phyloP scores from a whole-genome alignment of 2,888 invertebrate species.

The Cactoblastis cactorum region DNA sequence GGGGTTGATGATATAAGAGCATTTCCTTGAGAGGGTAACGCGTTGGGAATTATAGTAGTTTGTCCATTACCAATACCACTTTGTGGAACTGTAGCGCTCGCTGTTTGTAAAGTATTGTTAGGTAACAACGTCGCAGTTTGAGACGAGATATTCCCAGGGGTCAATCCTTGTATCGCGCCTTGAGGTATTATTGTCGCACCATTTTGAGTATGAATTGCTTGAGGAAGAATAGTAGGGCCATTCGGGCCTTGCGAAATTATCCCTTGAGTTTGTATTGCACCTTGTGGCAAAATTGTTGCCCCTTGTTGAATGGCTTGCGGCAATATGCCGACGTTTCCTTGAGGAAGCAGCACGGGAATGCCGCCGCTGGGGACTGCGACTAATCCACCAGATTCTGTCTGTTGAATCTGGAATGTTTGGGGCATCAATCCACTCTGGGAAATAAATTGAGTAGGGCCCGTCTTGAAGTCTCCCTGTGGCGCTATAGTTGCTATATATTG shows the following conservation, averaged over 20 bases:
- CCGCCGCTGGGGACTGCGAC: conserved; percentile 80
- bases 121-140: conserved; percentile 63
- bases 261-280: conserved; percentile 74
- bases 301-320: conserved; percentile 77
- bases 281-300: conserved; percentile 78
- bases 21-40: conserved; percentile 75
- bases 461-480: conserved; percentile 80
- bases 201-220: conserved; percentile 77
- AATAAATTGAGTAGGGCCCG: conserved; percentile 76
- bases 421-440: conserved; percentile 76
- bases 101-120: conserved; percentile 61
- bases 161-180: conserved; percentile 69
- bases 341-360: conserved; percentile 75
- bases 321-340: conserved; percentile 75
- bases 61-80: conserved; percentile 73
- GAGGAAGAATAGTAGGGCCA: conserved; percentile 81
- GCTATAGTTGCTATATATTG: conserved; percentile 87
- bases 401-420: conserved; percentile 80
- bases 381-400: conserved; percentile 80
- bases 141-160: conserved; percentile 56
- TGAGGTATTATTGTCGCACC: conserved; percentile 83
- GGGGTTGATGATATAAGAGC: conserved; percentile 72
- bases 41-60: conserved; percentile 70
- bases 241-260: conserved; percentile 75
- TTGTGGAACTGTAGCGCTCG: conserved; percentile 64